A percentile compares a stretch with the other conserved stretches of the same genome.
These are phyloP conservation scores for Euphonia xanthogaster DNA, from an alignment of 2,797 vertebrate genomes.

Conservation along the genomic window DNA sequence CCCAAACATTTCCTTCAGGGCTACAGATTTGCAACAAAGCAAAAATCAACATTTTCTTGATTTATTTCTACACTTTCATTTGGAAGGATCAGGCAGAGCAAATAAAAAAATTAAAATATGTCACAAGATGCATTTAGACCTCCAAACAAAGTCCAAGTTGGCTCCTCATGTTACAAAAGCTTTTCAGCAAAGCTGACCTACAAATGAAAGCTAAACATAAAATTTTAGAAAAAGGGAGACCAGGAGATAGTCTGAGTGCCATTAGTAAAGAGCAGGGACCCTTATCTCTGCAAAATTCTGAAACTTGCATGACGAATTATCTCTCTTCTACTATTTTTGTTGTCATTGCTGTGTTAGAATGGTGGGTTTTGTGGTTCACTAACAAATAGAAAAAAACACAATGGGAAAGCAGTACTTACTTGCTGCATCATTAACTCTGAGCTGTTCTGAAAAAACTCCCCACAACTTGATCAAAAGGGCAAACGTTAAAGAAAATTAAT, in stretches of 20 bases:
- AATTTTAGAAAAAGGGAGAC: neutral
- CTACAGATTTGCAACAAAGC: neutral
- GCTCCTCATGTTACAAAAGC: neutral
- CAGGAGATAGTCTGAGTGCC: neutral
- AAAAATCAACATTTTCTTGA: neutral
- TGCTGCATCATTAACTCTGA: neutral
- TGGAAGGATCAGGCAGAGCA: neutral
- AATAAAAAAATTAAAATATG: neutral
- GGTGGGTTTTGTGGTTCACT: neutral
- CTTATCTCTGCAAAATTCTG: neutral
- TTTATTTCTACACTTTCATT: neutral
- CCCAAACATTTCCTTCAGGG: neutral
- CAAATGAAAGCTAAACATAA: neutral
- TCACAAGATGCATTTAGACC: neutral
- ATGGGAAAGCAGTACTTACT: neutral
- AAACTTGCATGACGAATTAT: neutral
- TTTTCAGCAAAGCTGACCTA: neutral
- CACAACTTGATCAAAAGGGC: neutral
- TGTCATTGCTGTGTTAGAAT: neutral
- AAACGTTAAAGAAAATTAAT: neutral
- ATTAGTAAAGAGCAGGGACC: neutral
- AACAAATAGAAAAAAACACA: neutral
- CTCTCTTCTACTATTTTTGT: neutral
- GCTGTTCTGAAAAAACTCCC: neutral
- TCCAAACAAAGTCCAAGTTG: neutral